Evolutionary conservation across 2,113 vertebrate genomes (phyloP).

Genomic region (Kobus ellipsiprymnus): DNA sequence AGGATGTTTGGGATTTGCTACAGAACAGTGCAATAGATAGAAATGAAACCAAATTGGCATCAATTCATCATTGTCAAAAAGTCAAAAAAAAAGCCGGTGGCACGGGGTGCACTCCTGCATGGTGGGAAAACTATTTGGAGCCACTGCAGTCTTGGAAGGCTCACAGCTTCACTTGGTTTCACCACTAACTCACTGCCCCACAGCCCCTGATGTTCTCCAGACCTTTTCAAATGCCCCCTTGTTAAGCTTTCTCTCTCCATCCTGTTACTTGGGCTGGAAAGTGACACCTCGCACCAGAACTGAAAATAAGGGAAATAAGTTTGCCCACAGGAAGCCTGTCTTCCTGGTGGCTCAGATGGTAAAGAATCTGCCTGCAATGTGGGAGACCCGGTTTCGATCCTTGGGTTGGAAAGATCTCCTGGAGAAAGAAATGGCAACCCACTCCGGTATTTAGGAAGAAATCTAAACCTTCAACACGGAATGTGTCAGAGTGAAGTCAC

Average conservation of each 20-base stretch:
- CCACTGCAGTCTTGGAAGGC: neutral
- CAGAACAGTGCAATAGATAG: neutral
- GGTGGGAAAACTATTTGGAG: neutral
- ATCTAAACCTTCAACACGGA: neutral
- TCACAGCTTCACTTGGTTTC: neutral
- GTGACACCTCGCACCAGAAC: neutral
- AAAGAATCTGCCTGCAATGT: neutral
- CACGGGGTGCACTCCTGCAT: rapidly evolving
- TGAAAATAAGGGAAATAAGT: neutral
- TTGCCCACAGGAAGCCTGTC: neutral
- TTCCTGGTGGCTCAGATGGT: neutral
- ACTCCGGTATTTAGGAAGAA: neutral
- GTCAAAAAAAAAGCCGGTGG: neutral
- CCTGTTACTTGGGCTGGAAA: neutral
- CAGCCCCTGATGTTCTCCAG: neutral
- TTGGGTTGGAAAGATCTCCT: neutral
- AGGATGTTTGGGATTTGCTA: neutral
- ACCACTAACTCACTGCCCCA: neutral
- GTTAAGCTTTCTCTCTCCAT: neutral
- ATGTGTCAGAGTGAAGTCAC: neutral
- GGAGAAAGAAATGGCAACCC: neutral
- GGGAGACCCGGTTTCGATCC: neutral
- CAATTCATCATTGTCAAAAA: neutral
- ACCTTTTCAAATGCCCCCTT: neutral
- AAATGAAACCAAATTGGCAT: neutral